Base-by-base conservation (phyloP, 2,888 invertebrate genomes). In the Trissolcus japonicus region DNA sequence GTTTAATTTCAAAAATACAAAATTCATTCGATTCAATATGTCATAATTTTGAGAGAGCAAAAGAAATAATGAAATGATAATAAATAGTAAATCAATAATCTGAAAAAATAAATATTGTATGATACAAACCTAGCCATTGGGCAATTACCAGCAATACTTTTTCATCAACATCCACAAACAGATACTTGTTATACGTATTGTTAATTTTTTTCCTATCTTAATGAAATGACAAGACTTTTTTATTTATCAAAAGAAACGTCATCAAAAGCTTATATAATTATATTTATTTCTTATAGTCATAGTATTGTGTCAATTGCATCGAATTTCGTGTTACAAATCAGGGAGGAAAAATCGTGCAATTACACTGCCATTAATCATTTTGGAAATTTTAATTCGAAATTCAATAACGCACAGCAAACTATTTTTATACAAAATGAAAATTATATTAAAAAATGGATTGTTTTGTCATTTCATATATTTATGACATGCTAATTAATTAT, bases 391-490 rank as follows among this genome's bases (percentile, higher is more conserved):
- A 6, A 4, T 25, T 25, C 4, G 4, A 25, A 25, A 25, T 25
- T 6, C 25, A 6, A 25, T 25, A 25, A 57, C 57, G 57, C 46
- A 57, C 57, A 46, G 6, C 6, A 25, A 25, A 25, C 25, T 25
- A 25, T 25, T 25, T 25, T 25, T 25, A 2, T 25, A 25, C 25
- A 25, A 25, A 25, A 25, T 6, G 9, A 35, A 35, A 35, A 35
- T 29, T 29, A 6, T 6, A 21, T 53, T 21, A 17, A 21, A 6
- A 19, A 11, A 53, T 17, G n/a, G 1, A 21, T 62, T 19, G 50
- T 53, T 62, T 62, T 62, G 51, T 51, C 51, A 61, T 62, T 62
- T 53, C 53, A 62, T 62, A 62, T 53, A 21, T 35, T 51, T 50
- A 9, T 4, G 9, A 41, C 41, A 2, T 41, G 41, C n/a, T 13